Conservation (phyloP, 1,140 invertebrate genomes). For the Monomorium pharaonis region DNA sequence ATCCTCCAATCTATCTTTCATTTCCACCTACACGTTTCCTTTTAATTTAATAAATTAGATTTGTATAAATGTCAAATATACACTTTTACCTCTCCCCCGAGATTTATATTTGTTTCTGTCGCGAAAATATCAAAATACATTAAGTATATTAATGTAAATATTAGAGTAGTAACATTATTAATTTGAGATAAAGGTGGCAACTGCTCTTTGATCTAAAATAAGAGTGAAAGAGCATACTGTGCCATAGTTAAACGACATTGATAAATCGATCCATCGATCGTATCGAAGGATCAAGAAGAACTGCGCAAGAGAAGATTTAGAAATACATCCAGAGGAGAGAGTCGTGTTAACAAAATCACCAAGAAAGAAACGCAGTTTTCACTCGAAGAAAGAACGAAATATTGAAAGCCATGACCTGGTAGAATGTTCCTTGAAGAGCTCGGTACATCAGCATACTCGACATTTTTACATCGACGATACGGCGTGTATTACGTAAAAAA, state of each 20-base stretch:
- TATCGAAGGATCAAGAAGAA: slow-evolving; percentile 6
- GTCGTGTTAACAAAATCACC: not conserved
- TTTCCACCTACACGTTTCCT: not conserved
- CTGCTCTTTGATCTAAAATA: not conserved
- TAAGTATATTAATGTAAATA: not conserved
- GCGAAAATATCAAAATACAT: not conserved
- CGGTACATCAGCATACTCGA: not conserved
- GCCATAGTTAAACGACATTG: not conserved
- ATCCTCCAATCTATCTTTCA: not conserved
- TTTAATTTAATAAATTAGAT: slow-evolving; percentile 10
- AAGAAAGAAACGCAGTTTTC: slow-evolving; percentile 7
- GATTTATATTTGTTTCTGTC: not conserved
- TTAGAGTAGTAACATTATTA: not conserved
- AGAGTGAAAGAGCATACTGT: not conserved
- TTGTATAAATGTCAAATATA: not conserved
- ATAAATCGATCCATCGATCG: not conserved
- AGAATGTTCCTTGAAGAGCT: not conserved
- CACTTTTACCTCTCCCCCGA: not conserved
- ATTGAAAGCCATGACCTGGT: not conserved
- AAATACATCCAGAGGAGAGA: slow-evolving; percentile 1
- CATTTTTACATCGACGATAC: slow-evolving; percentile 21
- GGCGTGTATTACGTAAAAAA: slow-evolving; percentile 1
- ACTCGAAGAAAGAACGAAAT: not conserved
- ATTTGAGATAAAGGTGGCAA: not conserved
- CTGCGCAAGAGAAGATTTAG: not conserved